Evolutionary conservation across 2,888 invertebrate species (phyloP).

Genomic region (Hymenopus coronatus): DNA sequence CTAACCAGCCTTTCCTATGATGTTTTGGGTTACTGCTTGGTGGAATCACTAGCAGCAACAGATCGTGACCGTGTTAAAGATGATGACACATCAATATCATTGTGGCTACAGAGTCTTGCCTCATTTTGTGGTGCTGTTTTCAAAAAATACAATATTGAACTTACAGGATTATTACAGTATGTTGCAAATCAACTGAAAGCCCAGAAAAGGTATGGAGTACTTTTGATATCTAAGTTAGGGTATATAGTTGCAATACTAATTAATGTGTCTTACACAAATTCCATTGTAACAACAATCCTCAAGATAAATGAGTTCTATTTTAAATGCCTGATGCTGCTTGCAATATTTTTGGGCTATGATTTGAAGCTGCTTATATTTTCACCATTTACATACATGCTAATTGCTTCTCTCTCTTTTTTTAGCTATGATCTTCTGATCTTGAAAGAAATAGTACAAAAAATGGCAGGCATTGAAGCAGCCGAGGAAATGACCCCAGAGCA

Average conservation of each 20-base stretch:
- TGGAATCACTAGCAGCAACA: constrained; percentile 85
- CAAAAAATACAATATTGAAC: constrained; percentile 95
- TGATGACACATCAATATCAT: constrained; percentile 87
- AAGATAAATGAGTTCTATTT: too few relatives aligned
- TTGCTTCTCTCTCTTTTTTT: constrained; percentile 39
- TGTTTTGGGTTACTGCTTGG: constrained; percentile 90
- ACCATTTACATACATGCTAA: background rate
- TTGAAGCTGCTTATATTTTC: too few relatives aligned
- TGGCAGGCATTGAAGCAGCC: constrained; percentile 97
- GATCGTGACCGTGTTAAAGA: constrained; percentile 75
- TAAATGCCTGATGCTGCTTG: too few relatives aligned
- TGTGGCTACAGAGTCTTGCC: constrained; percentile 92
- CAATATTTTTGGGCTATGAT: background rate
- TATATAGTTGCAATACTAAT: background rate
- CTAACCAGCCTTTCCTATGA: constrained; percentile 93
- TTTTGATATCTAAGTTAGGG: background rate
- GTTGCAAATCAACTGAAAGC: constrained; percentile 96
- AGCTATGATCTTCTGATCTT: constrained; percentile 88
- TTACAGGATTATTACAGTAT: constrained; percentile 93
- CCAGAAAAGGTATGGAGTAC: constrained; percentile 74
- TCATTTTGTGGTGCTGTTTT: constrained; percentile 95
- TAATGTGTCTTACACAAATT: too few relatives aligned
- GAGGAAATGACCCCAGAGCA: constrained; percentile 97
- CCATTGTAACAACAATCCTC: background rate
- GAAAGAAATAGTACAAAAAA: constrained; percentile 97